Evolutionary conservation across 92 coral and sea anemone genomes (phyloP).

Genomic region (Bergia puertoricense): DNA sequence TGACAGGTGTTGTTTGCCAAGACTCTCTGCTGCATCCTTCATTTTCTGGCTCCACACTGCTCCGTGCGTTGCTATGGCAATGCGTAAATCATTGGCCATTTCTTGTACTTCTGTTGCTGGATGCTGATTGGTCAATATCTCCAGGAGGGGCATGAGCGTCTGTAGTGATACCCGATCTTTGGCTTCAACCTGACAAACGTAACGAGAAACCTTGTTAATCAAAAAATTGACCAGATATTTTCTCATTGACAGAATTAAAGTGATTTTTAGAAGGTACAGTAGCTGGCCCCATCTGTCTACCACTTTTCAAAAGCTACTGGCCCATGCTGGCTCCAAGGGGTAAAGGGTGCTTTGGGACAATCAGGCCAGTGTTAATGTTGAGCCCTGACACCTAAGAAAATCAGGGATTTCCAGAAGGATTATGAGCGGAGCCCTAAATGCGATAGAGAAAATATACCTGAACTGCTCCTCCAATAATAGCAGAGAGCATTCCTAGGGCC

Average conservation of each 20-base stretch:
- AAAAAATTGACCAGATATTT: too few species aligned
- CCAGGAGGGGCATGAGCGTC: conserved; percentile 74
- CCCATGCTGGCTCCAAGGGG: too few species aligned
- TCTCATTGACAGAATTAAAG: too few species aligned
- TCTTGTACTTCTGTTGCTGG: conserved; percentile 65
- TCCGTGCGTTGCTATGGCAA: conserved; percentile 90
- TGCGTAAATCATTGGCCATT: conserved; percentile 85
- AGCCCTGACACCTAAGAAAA: neutral
- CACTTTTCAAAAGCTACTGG: too few species aligned
- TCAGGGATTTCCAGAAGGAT: neutral
- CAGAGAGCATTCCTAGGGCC: conserved; percentile 95
- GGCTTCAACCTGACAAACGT: conserved; percentile 56
- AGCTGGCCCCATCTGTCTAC: too few species aligned
- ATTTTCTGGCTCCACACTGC: conserved; percentile 87
- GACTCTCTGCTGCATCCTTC: conserved; percentile 59
- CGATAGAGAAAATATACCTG: conserved; percentile 43
- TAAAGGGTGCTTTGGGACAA: too few species aligned
- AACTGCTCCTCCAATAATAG: conserved; percentile 84
- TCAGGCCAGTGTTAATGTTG: too few species aligned
- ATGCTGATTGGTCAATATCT: conserved; percentile 60
- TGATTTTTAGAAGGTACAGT: too few species aligned
- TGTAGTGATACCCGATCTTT: conserved; percentile 60
- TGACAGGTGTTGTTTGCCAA: conserved; percentile 44
- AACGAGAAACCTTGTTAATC: neutral
- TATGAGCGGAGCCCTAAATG: neutral